Conservation (phyloP, 2,113 vertebrate genomes). For the Rhombomys opimus region DNA sequence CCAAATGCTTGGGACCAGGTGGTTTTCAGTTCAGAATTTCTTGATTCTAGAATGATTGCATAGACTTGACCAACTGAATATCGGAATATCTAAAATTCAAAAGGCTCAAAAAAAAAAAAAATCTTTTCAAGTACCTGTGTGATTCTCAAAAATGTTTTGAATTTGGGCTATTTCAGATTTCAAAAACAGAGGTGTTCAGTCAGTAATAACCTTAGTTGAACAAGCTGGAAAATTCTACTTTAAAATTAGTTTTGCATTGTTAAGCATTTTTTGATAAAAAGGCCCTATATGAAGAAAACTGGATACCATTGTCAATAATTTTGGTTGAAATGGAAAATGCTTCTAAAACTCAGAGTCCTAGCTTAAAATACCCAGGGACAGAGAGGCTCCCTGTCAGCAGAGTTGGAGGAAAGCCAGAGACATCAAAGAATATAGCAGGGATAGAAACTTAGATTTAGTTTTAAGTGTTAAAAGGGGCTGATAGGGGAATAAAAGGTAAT, state of each 20-base stretch:
- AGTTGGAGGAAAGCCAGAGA: background rate
- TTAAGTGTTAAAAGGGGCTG: background rate
- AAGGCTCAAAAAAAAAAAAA: background rate
- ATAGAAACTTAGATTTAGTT: conserved; percentile 10
- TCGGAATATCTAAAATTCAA: background rate
- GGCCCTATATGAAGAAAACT: conserved; percentile 41
- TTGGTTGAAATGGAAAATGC: conserved; percentile 49
- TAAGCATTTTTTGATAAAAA: background rate
- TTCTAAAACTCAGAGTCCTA: conserved; percentile 4
- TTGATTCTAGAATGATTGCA: background rate
- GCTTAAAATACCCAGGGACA: background rate
- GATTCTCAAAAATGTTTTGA: background rate
- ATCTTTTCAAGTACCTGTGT: background rate
- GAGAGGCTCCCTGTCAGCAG: background rate
- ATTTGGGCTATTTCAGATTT: background rate
- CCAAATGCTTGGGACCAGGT: background rate
- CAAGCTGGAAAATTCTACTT: background rate
- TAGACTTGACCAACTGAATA: background rate
- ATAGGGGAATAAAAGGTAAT: conserved; percentile 22
- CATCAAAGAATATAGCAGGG: background rate
- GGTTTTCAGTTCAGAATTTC: background rate
- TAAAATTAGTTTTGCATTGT: conserved; percentile 28
- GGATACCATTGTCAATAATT: background rate
- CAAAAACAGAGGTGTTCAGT: background rate
- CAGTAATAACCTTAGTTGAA: conserved; percentile 12